These are phyloP conservation scores for Onychomys torridus DNA, from an alignment of 2,797 vertebrate species.

Conservation along the genomic window DNA sequence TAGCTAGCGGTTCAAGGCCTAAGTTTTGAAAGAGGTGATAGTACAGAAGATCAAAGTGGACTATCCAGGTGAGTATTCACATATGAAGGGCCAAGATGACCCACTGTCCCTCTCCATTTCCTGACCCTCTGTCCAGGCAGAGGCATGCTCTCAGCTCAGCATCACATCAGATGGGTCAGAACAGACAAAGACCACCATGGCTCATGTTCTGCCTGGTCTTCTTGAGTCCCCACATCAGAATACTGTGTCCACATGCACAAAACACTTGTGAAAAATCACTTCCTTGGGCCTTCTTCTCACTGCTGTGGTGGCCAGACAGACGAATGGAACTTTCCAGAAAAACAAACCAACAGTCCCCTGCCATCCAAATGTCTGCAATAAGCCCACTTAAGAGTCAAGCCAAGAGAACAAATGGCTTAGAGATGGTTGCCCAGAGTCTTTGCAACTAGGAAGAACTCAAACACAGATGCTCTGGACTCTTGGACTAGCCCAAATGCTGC, in stretches of 20 bases:
- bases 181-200: not conserved
- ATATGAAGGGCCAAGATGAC: not conserved
- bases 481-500: not conserved
- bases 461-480: accelerated
- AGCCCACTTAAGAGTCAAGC: not conserved
- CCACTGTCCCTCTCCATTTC: not conserved
- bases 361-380: not conserved
- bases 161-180: not conserved
- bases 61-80: not conserved
- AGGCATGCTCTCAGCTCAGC: not conserved
- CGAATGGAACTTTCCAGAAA: constrained; percentile 11
- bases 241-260: not conserved
- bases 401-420: not conserved
- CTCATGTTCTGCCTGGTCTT: not conserved
- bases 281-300: not conserved
- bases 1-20: not conserved
- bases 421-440: not conserved
- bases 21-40: not conserved
- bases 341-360: not conserved
- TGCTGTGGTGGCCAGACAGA: not conserved
- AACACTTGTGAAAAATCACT: not conserved
- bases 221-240: not conserved
- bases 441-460: not conserved
- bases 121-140: not conserved
- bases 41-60: not conserved